Base-by-base conservation (phyloP, 2,113 vertebrate genomes). In the Myiagra hebetior region DNA sequence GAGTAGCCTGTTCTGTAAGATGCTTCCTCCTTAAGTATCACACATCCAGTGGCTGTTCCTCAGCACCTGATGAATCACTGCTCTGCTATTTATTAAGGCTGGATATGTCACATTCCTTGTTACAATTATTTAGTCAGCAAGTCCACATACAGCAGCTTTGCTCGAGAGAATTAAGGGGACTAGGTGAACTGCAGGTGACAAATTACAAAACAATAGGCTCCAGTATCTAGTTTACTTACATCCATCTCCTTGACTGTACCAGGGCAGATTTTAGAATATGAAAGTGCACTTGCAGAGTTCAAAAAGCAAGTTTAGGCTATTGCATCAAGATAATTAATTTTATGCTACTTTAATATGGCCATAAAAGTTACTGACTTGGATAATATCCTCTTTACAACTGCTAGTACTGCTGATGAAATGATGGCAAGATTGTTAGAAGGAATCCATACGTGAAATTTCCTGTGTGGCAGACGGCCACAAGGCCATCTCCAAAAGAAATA, bases 61-160 rank as follows among this genome's bases (percentile, higher is more conserved):
- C 85, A 88, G 93, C 28, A 70, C 69, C 79, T 52, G 79, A 63
- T 96, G 87, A 97, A 77, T 95, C 90, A 92, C 68, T 78, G 2
- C 81, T 69, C 46, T 81, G 85, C 53, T 93, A 68, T 90, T 94
- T 77, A 63, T 31, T 28, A 39, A 27, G n/a, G 72, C 55, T 86
- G 75, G 79, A 16, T 79, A 24, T 46, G 49, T 83, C 63, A 90
- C 87, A 62, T 82, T 93, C 62, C 65, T 37, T 15, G 33, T 33
- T 82, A 35, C 6, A 74, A 76, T 86, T 35, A 70, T 33, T 78
- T 55, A 78, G 49, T 68, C 81, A 95, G 84, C 64, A 85, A 84
- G 47, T 56, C 31, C 44, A 74, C 9, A 8, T 7, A 49, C 41
- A 77, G 77, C 67, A 94, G 47, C 57, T 17, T 18, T 56, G 30